Conservation (phyloP, 2,888 invertebrate species). For the Hypena proboscidalis region DNA sequence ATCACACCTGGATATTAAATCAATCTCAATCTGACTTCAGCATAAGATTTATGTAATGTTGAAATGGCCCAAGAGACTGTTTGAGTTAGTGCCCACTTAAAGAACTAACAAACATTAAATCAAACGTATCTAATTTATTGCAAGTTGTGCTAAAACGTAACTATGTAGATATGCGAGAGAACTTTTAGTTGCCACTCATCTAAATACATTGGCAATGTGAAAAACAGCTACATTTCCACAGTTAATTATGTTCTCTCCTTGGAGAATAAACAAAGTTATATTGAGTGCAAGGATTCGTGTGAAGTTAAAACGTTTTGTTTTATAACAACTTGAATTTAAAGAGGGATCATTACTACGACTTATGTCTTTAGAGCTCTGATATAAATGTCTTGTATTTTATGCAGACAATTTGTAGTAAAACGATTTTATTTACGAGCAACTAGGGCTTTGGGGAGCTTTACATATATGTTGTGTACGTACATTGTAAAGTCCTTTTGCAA, state of each 20-base stretch:
- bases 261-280: constrained; percentile 5
- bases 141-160: too few relatives aligned
- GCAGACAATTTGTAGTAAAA: constrained; percentile 26
- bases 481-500: constrained; percentile 39
- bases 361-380: neutral
- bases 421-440: constrained; percentile 29
- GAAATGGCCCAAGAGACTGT: too few relatives aligned
- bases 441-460: constrained; percentile 37
- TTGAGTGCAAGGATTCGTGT: constrained; percentile 1
- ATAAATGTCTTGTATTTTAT: constrained; percentile 18
- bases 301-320: constrained; percentile 8
- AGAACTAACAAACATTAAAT: too few relatives aligned
- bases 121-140: too few relatives aligned
- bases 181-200: too few relatives aligned
- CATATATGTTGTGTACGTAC: constrained; percentile 29
- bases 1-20: too few relatives aligned
- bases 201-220: neutral
- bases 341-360: constrained; percentile 4
- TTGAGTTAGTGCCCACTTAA: too few relatives aligned
- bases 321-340: constrained; percentile 17
- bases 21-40: too few relatives aligned
- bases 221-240: constrained; percentile 11
- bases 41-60: too few relatives aligned
- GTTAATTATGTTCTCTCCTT: constrained; percentile 9
- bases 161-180: too few relatives aligned